Percentiles rank a stretch among this genome's conserved stretches.
Evolutionary conservation across 2,797 vertebrate genomes (phyloP).

Genomic region (Parauchenoglanis ngamensis): DNA sequence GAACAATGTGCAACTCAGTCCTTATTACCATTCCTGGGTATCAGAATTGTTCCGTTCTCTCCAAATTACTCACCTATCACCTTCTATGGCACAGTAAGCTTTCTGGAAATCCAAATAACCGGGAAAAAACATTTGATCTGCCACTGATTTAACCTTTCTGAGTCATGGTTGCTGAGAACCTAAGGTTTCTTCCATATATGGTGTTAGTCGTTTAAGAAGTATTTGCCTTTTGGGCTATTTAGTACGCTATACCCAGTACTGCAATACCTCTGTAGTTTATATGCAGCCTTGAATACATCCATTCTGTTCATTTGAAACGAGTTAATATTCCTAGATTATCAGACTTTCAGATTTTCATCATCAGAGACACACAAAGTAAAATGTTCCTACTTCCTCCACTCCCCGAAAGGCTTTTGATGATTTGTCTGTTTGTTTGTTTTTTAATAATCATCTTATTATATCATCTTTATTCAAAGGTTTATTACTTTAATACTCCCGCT

Average conservation of each 20-base stretch:
- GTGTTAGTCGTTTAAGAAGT: background rate
- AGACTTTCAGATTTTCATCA: background rate
- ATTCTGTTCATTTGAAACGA: background rate
- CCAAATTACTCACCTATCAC: background rate
- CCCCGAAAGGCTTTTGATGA: background rate
- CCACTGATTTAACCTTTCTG: slow-evolving; percentile 1
- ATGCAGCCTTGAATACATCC: background rate
- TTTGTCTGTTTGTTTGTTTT: background rate
- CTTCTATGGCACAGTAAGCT: background rate
- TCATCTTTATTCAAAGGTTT: background rate
- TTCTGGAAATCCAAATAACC: background rate
- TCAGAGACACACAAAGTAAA: background rate
- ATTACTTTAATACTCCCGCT: background rate
- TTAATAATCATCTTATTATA: background rate
- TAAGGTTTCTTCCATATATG: background rate
- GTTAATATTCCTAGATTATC: background rate
- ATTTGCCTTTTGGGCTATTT: background rate
- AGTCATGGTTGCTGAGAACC: background rate
- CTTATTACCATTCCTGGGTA: background rate
- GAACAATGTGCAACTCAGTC: background rate
- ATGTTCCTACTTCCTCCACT: background rate
- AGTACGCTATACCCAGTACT: background rate
- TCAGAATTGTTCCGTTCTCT: background rate
- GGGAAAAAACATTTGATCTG: background rate
- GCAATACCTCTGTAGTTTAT: background rate